These are phyloP conservation scores for Ophiothrix spiculata DNA, from an alignment of 35 echinoderm and acorn worm genomes.

Conservation along the genomic window DNA sequence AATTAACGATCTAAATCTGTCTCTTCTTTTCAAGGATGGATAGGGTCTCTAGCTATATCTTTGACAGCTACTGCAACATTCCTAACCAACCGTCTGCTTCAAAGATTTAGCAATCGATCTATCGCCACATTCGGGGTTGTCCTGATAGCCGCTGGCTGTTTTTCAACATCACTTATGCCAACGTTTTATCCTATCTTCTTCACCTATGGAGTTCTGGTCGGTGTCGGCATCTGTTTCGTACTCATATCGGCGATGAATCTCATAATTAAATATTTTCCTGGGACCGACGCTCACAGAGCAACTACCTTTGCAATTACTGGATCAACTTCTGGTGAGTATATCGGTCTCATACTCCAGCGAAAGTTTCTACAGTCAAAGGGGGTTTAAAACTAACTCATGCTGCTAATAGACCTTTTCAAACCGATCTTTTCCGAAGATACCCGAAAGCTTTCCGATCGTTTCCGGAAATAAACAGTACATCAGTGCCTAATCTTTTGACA, in stretches of 20 bases:
- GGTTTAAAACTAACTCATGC: too few relatives aligned
- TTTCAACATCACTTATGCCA: slow-evolving; percentile 4
- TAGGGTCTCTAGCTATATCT: not conserved
- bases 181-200: not conserved
- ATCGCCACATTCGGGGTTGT: not conserved
- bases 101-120: not conserved
- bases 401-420: too few relatives aligned
- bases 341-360: too few relatives aligned
- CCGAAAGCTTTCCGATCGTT: too few relatives aligned
- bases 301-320: not conserved
- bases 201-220: not conserved
- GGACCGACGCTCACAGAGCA: not conserved
- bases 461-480: too few relatives aligned
- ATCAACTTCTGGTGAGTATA: slow-evolving; percentile 21
- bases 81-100: not conserved
- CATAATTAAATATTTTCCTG: not conserved
- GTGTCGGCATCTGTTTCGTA: not conserved
- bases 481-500: too few relatives aligned
- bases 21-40: slow-evolving; percentile 4
- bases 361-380: too few relatives aligned
- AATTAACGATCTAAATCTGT: too few relatives aligned
- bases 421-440: too few relatives aligned
- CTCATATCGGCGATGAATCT: not conserved
- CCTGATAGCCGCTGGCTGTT: not conserved
- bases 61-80: not conserved